Conservation (phyloP, 1,140 invertebrate species). For the Octopus sinensis region DNA sequence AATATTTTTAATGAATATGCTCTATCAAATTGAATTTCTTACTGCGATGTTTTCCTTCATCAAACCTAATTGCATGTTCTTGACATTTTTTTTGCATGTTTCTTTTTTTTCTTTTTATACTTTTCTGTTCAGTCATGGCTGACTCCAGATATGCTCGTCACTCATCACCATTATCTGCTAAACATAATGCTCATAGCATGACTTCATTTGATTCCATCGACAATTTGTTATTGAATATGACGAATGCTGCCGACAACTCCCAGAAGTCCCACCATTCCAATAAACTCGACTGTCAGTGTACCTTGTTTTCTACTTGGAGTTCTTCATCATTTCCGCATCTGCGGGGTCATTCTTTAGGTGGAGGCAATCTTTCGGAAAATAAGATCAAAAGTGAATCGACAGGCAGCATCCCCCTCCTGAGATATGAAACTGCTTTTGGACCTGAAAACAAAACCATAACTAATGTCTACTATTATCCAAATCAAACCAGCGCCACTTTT, state of each 20-base stretch:
- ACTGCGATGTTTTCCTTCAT: no score
- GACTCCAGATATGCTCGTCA: slow-evolving; percentile 28
- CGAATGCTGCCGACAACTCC: not conserved
- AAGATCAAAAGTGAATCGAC: slow-evolving; percentile 26
- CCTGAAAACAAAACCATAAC: slow-evolving; percentile 50
- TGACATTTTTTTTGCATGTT: not conserved
- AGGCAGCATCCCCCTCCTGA: slow-evolving; percentile 33
- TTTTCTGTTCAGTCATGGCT: slow-evolving; percentile 24
- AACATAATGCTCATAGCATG: slow-evolving; percentile 17
- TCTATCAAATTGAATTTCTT: no score
- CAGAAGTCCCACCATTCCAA: no score
- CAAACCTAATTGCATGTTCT: not conserved
- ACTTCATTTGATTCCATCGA: slow-evolving; percentile 51
- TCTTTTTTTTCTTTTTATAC: not conserved
- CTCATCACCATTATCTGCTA: slow-evolving; percentile 29
- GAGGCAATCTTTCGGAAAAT: not conserved
- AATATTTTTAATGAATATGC: no score
- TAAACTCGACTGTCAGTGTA: no score
- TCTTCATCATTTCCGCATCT: no score
- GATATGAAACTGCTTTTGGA: slow-evolving; percentile 50
- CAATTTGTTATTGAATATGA: slow-evolving; percentile 52
- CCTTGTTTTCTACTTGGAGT: no score
- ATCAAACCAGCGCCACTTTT: not conserved
- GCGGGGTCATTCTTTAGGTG: no score
- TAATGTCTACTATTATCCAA: slow-evolving; percentile 38